Conservation (phyloP, 1,140 invertebrate species). For the Drepana arcuata region DNA sequence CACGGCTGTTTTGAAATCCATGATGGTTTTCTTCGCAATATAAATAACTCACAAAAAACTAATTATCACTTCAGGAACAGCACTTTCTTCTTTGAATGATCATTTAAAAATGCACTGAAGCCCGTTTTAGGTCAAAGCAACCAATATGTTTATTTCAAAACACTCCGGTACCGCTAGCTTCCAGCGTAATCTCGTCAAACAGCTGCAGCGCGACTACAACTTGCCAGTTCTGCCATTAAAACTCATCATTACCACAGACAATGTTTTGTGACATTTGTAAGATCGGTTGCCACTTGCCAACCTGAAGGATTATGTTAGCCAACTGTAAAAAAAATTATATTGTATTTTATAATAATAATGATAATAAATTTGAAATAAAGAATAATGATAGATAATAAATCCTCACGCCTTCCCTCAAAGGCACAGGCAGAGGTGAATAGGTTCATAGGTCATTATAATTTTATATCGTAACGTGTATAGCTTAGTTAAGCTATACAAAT, state of each 20-base stretch:
- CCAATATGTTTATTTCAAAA: conserved; percentile 58
- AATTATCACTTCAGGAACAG: conserved; percentile 52
- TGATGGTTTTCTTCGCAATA: conserved; percentile 54
- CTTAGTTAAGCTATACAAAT: too few species aligned
- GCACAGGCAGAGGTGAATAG: too few species aligned
- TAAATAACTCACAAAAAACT: conserved; percentile 40
- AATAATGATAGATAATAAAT: too few species aligned
- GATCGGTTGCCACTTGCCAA: too few species aligned
- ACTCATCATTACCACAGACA: conserved; percentile 12
- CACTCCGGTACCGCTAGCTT: conserved; percentile 51
- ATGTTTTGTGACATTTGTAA: too few species aligned
- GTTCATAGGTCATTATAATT: too few species aligned
- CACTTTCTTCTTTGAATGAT: conserved; percentile 61
- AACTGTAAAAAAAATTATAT: too few species aligned
- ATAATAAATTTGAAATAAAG: too few species aligned
- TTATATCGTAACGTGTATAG: too few species aligned
- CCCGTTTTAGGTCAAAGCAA: conserved; percentile 49
- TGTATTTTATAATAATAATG: too few species aligned
- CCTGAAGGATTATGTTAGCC: too few species aligned
- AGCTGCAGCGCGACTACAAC: conserved; percentile 44
- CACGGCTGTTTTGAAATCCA: conserved; percentile 70
- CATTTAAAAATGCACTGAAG: conserved; percentile 54
- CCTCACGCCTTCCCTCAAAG: too few species aligned
- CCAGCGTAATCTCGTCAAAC: conserved; percentile 35
- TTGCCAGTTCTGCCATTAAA: conserved; percentile 26